These are phyloP conservation scores for Eclectus roratus DNA, from an alignment of 2,113 vertebrate species.

Conservation along the genomic window DNA sequence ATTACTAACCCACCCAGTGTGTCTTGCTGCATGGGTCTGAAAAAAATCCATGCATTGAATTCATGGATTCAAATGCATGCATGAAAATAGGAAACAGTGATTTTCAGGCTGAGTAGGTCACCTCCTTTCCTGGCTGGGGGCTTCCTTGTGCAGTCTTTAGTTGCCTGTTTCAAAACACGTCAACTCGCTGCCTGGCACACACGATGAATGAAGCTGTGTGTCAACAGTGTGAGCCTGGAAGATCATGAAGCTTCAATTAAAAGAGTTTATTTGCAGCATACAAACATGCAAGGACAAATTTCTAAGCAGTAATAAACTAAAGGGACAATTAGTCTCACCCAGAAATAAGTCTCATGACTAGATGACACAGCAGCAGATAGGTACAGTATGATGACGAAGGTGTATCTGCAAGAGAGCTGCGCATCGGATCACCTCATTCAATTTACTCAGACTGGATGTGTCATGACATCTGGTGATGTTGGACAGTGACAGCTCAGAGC, in stretches of 20 bases:
- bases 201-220: not conserved
- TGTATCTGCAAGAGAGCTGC: not conserved
- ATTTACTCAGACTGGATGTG: fast-evolving
- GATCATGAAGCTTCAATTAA: not conserved
- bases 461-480: fast-evolving
- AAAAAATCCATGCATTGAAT: not conserved
- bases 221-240: not conserved
- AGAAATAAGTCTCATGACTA: not conserved
- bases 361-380: not conserved
- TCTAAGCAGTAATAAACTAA: not conserved
- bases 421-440: not conserved
- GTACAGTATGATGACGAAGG: not conserved
- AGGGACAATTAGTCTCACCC: not conserved
- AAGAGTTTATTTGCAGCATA: not conserved
- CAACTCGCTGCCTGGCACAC: not conserved
- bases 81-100: not conserved
- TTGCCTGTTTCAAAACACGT: not conserved
- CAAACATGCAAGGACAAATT: not conserved
- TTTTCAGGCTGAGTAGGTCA: not conserved
- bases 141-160: not conserved
- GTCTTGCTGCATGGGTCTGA: not conserved
- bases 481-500: not conserved
- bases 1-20: not conserved
- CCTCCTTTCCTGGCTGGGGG: not conserved
- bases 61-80: not conserved